Evolutionary conservation across 2,797 vertebrate species (phyloP).

Genomic region (Myotis findleyi): DNA sequence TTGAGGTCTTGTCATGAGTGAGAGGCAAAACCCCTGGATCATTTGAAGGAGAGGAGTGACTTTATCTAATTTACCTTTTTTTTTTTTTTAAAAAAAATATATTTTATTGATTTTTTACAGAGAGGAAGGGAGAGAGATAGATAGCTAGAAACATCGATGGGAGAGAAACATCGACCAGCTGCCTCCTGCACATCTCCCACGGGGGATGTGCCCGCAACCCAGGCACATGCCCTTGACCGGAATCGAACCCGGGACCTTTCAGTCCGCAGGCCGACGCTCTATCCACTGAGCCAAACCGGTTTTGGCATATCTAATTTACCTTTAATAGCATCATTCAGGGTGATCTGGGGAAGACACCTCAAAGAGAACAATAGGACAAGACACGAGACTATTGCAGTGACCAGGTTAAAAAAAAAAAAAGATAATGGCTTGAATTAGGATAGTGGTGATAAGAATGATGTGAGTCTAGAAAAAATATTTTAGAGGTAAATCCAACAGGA

Average conservation of each 20-base stretch:
- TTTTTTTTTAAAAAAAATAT: background rate
- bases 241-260: too few relatives aligned
- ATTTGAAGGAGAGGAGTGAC: background rate
- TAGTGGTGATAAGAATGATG: background rate
- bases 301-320: background rate
- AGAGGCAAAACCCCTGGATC: background rate
- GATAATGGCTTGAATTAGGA: background rate
- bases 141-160: too few relatives aligned
- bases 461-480: background rate
- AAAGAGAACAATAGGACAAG: background rate
- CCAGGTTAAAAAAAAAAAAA: background rate
- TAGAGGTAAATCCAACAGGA: background rate
- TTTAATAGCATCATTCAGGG: background rate
- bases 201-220: too few relatives aligned
- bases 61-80: background rate
- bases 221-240: too few relatives aligned
- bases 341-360: background rate
- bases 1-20: background rate
- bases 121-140: too few relatives aligned
- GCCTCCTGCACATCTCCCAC: too few relatives aligned
- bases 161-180: too few relatives aligned
- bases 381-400: background rate
- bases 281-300: too few relatives aligned
- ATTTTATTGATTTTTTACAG: too few relatives aligned
- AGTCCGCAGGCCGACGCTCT: too few relatives aligned